Base-by-base conservation (phyloP, 2,113 vertebrate species). In the Agapornis roseicollis region DNA sequence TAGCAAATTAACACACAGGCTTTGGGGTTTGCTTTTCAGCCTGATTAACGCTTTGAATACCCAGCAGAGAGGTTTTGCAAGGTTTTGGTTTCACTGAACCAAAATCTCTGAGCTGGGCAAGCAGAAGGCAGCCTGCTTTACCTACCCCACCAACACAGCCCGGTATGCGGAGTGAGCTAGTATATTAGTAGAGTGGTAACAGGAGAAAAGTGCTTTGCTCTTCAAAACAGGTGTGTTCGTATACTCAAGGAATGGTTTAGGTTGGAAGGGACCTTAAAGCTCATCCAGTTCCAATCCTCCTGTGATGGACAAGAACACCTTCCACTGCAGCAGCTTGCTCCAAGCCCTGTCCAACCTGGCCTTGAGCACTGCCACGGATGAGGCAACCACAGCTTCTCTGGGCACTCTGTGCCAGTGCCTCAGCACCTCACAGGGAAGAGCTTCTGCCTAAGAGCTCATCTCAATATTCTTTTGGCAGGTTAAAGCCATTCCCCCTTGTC, bases 1-100 rank as follows among this genome's bases (percentile, higher is more conserved):
- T 78, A 95, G 72, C 93, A 96, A 94, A 96, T 93, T 96, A 95
- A 71, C 82, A 91, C 50, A n/a, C 82, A 90, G 72, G 16, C 82
- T 91, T 93, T 85, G 88, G 80, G 56, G 5, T 73, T 96, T 94
- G 85, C 78, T 96, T 91, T 96, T 78, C 85, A 84, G 76, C 11
- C 69, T 56, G 79, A 35, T 93, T 94, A 95, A 96, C 72, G 0
- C 93, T 95, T 95, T 88, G 72, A 70, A 74, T 74, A 56, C 92
- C 19, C 35, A 72, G 68, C 82, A 89, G 76, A 88, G 72, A 63
- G 22, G 6, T 77, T 76, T 86, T 88, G 56, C 41, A 72, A 31
- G 9, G 41, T n/a, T 90, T 80, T 88, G 46, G 37, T 91, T 80
- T 35, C 42, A 22, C 5, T 44, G 28, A 76, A 12, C 35, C 65